These are phyloP conservation scores for Vulpes vulpes DNA, from an alignment of 2,113 vertebrate genomes.

Conservation along the genomic window DNA sequence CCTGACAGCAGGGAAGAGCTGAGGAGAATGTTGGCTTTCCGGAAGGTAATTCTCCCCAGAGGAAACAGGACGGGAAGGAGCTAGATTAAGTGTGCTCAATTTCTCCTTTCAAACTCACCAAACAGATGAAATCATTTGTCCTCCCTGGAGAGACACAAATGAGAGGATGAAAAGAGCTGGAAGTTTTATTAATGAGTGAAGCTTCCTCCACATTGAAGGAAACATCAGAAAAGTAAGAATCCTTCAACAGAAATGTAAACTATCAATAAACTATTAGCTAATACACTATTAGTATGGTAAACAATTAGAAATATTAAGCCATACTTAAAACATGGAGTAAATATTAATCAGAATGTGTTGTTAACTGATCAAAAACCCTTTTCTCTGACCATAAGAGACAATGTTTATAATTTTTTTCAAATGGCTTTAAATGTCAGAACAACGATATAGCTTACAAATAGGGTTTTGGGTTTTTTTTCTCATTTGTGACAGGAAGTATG, in stretches of 20 bases:
- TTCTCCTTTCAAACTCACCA: background rate
- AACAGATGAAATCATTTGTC: background rate
- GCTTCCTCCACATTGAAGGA: background rate
- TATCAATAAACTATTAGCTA: background rate
- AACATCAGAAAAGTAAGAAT: background rate
- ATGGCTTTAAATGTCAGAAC: background rate
- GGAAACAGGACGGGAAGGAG: background rate
- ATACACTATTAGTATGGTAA: background rate
- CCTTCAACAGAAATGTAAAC: background rate
- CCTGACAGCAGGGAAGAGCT: background rate
- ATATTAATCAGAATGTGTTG: background rate
- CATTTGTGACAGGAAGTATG: background rate
- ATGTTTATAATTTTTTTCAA: constrained; percentile 14
- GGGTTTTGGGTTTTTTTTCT: background rate
- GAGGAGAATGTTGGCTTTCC: background rate
- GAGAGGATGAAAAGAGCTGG: background rate
- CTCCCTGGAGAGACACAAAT: background rate
- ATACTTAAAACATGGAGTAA: background rate
- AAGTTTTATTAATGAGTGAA: background rate
- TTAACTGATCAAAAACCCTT: background rate
- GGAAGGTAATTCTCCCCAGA: fast-evolving
- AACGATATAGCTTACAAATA: background rate
- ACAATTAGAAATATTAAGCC: background rate
- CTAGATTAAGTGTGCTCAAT: background rate
- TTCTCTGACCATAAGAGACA: background rate